Evolutionary conservation across 2,888 invertebrate genomes (phyloP).

Genomic region (Elysia crispata): DNA sequence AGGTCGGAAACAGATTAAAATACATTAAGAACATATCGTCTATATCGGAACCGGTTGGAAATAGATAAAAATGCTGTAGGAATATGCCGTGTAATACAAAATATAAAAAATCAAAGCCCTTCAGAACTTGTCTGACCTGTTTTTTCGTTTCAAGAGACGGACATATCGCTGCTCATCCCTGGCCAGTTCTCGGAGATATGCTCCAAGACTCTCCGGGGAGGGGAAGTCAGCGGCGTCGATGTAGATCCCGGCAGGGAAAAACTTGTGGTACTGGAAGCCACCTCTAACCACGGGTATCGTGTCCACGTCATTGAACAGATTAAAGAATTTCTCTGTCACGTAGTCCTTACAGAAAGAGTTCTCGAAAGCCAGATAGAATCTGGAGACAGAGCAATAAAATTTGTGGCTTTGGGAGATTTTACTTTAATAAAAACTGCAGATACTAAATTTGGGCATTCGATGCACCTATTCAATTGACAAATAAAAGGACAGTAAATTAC

Average conservation of each 20-base stretch:
- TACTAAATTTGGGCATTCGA: too few relatives aligned
- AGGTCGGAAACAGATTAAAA: too few relatives aligned
- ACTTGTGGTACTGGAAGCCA: conserved; percentile 49
- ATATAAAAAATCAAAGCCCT: too few relatives aligned
- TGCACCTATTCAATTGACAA: too few relatives aligned
- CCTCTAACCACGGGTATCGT: conserved; percentile 52
- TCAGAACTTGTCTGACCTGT: background rate
- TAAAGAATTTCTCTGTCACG: conserved; percentile 62
- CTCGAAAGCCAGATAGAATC: conserved; percentile 58
- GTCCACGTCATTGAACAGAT: conserved; percentile 45
- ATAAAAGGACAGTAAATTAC: too few relatives aligned
- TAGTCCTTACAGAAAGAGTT: conserved; percentile 60
- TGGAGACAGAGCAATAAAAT: too few relatives aligned
- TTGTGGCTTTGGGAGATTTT: too few relatives aligned
- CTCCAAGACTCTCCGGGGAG: conserved; percentile 25
- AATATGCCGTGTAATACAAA: too few relatives aligned
- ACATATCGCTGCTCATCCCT: conserved; percentile 36
- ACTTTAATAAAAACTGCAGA: too few relatives aligned
- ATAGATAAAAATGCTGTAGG: too few relatives aligned
- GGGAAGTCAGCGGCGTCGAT: conserved; percentile 46
- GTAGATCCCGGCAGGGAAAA: conserved; percentile 43
- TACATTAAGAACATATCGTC: too few relatives aligned
- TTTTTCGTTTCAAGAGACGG: conserved; percentile 19
- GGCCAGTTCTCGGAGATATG: conserved; percentile 41
- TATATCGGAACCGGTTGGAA: too few relatives aligned